phyloP scores from a whole-genome alignment of 2,888 invertebrate genomes.

The Gymnocheta viridis region DNA sequence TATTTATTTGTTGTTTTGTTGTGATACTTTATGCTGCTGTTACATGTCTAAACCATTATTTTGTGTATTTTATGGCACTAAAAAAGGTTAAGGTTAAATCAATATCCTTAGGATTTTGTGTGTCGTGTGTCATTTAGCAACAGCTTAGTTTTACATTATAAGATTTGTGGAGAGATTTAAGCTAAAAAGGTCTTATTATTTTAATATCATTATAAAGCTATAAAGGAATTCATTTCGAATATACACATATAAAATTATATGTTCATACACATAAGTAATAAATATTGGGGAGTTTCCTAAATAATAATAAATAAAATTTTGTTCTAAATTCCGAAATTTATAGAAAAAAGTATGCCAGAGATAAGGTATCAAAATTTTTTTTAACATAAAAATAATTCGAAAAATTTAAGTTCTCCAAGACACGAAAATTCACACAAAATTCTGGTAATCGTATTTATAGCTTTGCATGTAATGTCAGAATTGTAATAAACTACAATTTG shows the following conservation, averaged over 20 bases:
- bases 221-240: not conserved
- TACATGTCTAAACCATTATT: slow-evolving; percentile 43
- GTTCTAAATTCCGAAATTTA: no score
- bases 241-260: not conserved
- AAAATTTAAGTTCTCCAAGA: no score
- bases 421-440: no score
- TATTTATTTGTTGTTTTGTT: slow-evolving; percentile 16
- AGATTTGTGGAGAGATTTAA: slow-evolving; percentile 70
- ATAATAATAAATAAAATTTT: no score
- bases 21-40: slow-evolving; percentile 47
- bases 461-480: no score
- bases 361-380: no score
- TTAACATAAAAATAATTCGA: no score
- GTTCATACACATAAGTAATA: not conserved
- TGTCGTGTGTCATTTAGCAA: slow-evolving; percentile 41
- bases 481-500: no score
- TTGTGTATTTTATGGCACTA: slow-evolving; percentile 18
- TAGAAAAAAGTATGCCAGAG: no score
- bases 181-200: slow-evolving; percentile 50
- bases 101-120: slow-evolving; percentile 34
- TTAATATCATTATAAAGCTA: not conserved
- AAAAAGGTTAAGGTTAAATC: slow-evolving; percentile 69
- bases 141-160: slow-evolving; percentile 57
- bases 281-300: not conserved
- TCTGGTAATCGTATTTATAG: no score